These are phyloP conservation scores for Formica aserva DNA, from an alignment of 2,888 invertebrate species.

Conservation along the genomic window DNA sequence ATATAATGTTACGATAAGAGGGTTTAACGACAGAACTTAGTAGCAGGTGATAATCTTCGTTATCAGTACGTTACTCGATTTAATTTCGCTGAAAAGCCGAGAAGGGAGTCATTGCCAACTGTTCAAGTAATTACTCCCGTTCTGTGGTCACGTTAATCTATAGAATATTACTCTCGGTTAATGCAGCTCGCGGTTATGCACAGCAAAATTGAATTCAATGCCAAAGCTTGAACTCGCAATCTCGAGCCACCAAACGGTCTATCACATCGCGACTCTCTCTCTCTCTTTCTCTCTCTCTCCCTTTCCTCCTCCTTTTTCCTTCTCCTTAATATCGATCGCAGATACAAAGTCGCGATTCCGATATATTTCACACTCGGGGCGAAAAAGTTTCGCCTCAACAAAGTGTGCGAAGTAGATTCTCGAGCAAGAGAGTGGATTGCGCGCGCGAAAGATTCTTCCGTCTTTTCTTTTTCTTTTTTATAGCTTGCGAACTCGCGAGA, in stretches of 20 bases:
- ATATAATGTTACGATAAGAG: not conserved
- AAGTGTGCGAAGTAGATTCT: conserved; percentile 43
- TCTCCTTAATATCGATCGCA: conserved; percentile 40
- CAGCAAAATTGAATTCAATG: conserved; percentile 49
- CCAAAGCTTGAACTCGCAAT: conserved; percentile 45
- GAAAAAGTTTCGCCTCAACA: conserved; percentile 31
- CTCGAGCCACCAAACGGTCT: conserved; percentile 21
- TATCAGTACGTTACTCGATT: not conserved
- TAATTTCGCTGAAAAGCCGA: conserved; percentile 43
- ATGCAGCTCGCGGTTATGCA: conserved; percentile 33
- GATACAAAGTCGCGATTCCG: conserved; percentile 48
- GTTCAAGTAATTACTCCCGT: conserved; percentile 47
- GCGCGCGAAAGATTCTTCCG: conserved; percentile 20
- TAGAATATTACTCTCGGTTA: conserved; percentile 47
- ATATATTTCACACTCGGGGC: conserved; percentile 34
- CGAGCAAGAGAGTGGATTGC: conserved; percentile 41
- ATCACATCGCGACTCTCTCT: conserved; percentile 11
- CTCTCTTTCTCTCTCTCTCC: not conserved
- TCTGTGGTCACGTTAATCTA: conserved; percentile 52
- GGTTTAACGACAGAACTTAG: not conserved
- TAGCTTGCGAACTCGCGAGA: conserved; percentile 29
- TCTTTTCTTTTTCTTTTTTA: not conserved
- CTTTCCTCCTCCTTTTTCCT: not conserved
- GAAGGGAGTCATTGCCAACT: conserved; percentile 38
- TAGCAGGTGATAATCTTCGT: conserved; percentile 20